Evolutionary conservation across 2,888 invertebrate species (phyloP).

Genomic region (Pristionchus entomophagus): DNA sequence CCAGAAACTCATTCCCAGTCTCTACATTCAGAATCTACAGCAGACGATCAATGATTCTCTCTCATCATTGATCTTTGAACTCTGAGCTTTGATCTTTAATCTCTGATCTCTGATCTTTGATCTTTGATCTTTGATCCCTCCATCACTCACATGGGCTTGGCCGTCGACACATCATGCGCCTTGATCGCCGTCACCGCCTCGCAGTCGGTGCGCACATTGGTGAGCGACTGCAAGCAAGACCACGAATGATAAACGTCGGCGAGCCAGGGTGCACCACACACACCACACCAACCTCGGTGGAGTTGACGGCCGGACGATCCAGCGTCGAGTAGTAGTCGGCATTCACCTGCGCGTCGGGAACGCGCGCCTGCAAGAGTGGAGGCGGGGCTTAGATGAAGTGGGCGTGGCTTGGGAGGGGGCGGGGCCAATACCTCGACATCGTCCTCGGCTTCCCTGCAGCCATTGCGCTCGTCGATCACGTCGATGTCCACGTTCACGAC

Average conservation of each 20-base stretch:
- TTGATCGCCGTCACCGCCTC: background rate
- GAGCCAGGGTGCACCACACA: background rate
- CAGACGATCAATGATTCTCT: too few relatives aligned
- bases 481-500: background rate
- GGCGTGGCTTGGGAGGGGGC: too few relatives aligned
- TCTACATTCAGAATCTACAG: too few relatives aligned
- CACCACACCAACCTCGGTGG: conserved; percentile 1
- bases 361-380: background rate
- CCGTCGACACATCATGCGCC: background rate
- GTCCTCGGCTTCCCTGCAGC: background rate
- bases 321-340: conserved; percentile 24
- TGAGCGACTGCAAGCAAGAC: conserved; percentile 6
- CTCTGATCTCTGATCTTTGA: too few relatives aligned
- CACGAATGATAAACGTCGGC: too few relatives aligned
- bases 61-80: too few relatives aligned
- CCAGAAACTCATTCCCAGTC: background rate
- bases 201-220: background rate
- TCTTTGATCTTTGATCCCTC: too few relatives aligned
- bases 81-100: too few relatives aligned
- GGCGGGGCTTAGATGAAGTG: conserved; percentile 1
- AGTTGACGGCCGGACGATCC: conserved; percentile 2
- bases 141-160: conserved; percentile 17
- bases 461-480: background rate
- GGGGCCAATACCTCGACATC: background rate
- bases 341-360: background rate